Evolutionary conservation across 2,797 vertebrate genomes (phyloP), one percentile per base, ranked within the genome.

Genomic region (Trematomus bernacchii): DNA sequence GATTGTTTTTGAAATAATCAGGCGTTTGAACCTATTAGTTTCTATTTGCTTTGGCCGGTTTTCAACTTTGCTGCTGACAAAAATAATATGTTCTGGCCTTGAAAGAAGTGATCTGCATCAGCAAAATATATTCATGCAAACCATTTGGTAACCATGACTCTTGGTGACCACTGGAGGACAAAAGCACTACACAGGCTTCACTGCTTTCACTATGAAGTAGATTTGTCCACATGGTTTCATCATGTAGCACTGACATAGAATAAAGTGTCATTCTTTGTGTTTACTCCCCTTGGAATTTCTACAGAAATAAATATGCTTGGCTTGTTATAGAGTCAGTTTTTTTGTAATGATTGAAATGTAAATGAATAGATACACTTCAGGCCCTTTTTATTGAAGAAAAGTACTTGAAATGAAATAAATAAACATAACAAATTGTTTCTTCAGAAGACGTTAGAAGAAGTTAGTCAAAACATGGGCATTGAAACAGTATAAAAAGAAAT

Each of bases 181-280:
- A 27, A 9, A 15, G 14, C 37, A 27, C 23, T 4, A 27, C 23
- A 46, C n/a, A 19, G 6, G 47, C 40, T 18, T 54, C 13, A 23
- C 10, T 50, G 23, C 46, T 30, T 13, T 63, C 44, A 47, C 21
- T 7, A 10, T 53, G 50, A 30, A 48, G 54, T 55, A 21, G 54
- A 52, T 52, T 66, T 60, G n/a, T 10, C 23, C 40, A 18, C 1
- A 10, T 44, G 19, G 8, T 19, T 66, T 27, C 23, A 27, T 27
- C 52, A 64, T 43, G 18, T 40, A 47, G 52, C 14, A 3, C 54
- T 59, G 33, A 50, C 23, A n/a, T 30, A 16, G 48, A 44, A 27
- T 44, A 1, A 21, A 43, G 55, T 33, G 66, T 59, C 59, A 69
- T 21, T 30, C 52, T 44, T 57, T 18, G 51, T 52, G 61, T 60